Evolutionary conservation across 2,888 invertebrate species (phyloP), one percentile per base, ranked within the genome.

Genomic region (Chaitophorus viminalis): DNA sequence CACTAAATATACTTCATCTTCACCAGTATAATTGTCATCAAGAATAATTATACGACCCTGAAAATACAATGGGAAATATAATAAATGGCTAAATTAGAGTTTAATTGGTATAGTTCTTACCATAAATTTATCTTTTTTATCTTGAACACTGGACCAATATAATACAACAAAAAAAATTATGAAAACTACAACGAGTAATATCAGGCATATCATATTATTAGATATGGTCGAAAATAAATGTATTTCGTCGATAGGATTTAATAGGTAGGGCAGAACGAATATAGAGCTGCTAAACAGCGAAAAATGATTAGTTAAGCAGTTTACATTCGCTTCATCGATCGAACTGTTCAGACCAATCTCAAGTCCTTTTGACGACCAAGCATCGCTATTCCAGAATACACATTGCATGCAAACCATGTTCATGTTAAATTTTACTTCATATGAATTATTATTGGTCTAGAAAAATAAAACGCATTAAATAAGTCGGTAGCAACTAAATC

Each of bases 11-110:
- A 88, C 89, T 88, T 89, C 89, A 29, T 83, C 88, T 68, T 90
- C 89, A 2, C 81, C 82, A n/a, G 89, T 89, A 75, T 83, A 85
- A 78, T 90, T 90, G 83, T 90, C 90, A 21, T 89, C 88, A 14
- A 90, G 89, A n/a, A 90, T 72, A 1, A 86, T 89, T 17, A 90
- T 76, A 46, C 82, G 60, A 46, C 86, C 70, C 89, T 89, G 72
- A 46, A 79, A 25, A 11, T 8, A 11, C 4, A 68, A 29, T 1
- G 3, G 11, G 29, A 0, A 25, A 25, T 60, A 4, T 4, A 60
- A 25, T 60, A 25, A 25, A 21, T 14, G 46, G 46, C 14, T 14
- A 70, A n/a, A 18, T 74, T 4, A 33, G 6, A 33, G n/a, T 65
- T 11, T 46, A 68, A 25, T 36, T 11, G 6, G 11, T n/a, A 4